phyloP scores from a whole-genome alignment of 2,797 vertebrate genomes.

The Hydrolagus colliei region DNA sequence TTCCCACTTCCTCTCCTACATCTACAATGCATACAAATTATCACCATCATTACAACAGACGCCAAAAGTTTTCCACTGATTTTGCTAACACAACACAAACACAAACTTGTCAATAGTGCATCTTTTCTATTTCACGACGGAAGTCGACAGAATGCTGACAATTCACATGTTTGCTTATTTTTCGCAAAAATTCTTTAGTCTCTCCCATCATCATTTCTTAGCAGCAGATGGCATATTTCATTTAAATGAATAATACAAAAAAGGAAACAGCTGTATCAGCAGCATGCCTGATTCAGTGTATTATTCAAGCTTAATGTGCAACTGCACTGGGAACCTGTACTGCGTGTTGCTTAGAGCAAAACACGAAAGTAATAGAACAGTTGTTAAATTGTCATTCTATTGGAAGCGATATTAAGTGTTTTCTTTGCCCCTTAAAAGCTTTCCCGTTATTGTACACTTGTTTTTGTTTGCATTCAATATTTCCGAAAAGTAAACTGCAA shows the following conservation, averaged over 20 bases:
- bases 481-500: background rate
- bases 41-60: slow-evolving; percentile 79
- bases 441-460: too few relatives aligned
- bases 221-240: slow-evolving; percentile 85
- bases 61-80: slow-evolving; percentile 67
- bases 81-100: slow-evolving; percentile 81
- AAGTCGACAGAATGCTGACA: slow-evolving; percentile 92
- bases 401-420: background rate
- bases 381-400: background rate
- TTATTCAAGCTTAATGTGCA: slow-evolving; percentile 44
- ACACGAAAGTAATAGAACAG: background rate
- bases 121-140: slow-evolving; percentile 67
- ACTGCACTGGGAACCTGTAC: slow-evolving; percentile 18
- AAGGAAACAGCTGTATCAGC: slow-evolving; percentile 78
- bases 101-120: slow-evolving; percentile 75
- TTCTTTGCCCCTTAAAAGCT: background rate
- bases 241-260: slow-evolving; percentile 79
- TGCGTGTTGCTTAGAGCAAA: background rate
- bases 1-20: slow-evolving; percentile 86
- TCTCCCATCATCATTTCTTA: slow-evolving; percentile 74
- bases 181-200: slow-evolving; percentile 77
- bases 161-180: slow-evolving; percentile 77
- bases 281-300: slow-evolving; percentile 69
- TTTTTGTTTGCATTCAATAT: background rate
- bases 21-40: slow-evolving; percentile 78